Base-by-base conservation (phyloP, 2,888 invertebrate genomes). In the Aporophyla lueneburgensis region DNA sequence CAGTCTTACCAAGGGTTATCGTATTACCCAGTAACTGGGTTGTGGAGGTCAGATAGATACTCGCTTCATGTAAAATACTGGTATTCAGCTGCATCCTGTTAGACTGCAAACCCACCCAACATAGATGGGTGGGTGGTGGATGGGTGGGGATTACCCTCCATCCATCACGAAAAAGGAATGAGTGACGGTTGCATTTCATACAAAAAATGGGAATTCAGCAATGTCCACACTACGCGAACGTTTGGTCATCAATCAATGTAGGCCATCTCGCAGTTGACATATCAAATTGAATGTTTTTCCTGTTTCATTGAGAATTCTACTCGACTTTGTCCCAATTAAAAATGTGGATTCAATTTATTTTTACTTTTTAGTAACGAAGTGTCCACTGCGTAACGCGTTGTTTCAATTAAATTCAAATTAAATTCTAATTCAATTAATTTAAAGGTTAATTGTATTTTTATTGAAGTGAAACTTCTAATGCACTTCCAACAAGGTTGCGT, bases 241-340 rank as follows among this genome's bases (percentile, higher is more conserved):
- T 70, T 81, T 40, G 54, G 27, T 43, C 67, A 86, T 86, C 80
- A 76, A 87, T 86, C 86, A 87, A 69, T 81, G 81, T 69, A 27
- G 21, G 58, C 75, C 63, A 61, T 58, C 67, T 40, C 58, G n/a
- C 53, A 33, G 80, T 83, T 75, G 86, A 87, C 83, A 77, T 67
- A 59, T 76, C 66, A 70, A 83, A 87, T 87, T 87, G 86, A 85
- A 85, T 85, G 76, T 70, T 78, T 75, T 70, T 56, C 54, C 61
- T 54, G 49, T 85, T 85, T 74, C 51, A 78, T 76, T 76, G 77
- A 70, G 75, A 85, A 61, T 71, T 73, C 46, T 6, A 63, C 14
- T 51, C 19, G 65, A 81, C 46, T 84, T 71, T 72, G 40, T 84
- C 72, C 54, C 71, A 75, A 75, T 72, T 69, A 43, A 66, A 84